These are phyloP conservation scores for Porites lobata DNA, from an alignment of 92 coral and sea anemone genomes.

Conservation along the genomic window DNA sequence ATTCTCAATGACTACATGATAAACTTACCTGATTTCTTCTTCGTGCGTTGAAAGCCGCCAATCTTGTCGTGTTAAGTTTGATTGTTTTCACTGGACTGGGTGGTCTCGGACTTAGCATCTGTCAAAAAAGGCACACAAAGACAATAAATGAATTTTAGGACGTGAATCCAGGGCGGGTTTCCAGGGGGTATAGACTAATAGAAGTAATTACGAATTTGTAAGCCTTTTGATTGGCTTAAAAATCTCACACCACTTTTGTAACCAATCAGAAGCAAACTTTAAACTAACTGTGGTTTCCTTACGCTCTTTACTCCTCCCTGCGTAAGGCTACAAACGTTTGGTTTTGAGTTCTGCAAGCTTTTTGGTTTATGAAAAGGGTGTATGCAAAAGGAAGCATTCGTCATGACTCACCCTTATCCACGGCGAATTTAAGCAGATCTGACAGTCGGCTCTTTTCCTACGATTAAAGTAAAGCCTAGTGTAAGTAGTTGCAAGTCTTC, in stretches of 20 bases:
- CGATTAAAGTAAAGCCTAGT: constrained; percentile 4
- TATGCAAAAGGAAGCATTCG: too few species aligned
- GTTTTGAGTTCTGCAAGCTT: too few species aligned
- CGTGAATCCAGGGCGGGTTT: too few species aligned
- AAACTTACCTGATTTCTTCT: constrained; percentile 87
- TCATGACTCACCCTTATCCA: constrained; percentile 89
- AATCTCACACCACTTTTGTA: too few species aligned
- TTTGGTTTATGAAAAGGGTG: too few species aligned
- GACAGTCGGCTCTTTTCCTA: constrained; percentile 94
- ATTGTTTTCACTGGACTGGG: constrained; percentile 93
- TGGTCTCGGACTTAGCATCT: constrained; percentile 98
- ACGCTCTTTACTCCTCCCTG: too few species aligned
- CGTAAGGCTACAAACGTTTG: too few species aligned
- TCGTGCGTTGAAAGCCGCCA: constrained; percentile 97
- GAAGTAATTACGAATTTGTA: too few species aligned
- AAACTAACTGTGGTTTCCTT: too few species aligned
- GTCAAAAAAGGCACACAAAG: neutral
- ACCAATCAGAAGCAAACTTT: too few species aligned
- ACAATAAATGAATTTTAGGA: neutral
- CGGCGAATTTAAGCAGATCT: constrained; percentile 85
- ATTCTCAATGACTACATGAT: neutral
- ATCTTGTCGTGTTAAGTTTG: constrained; percentile 91
- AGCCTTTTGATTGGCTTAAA: too few species aligned
- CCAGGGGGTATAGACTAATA: too few species aligned
- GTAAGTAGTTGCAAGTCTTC: neutral